These are phyloP conservation scores for Oxytorus armatus DNA, from an alignment of 2,888 invertebrate species.

Conservation along the genomic window DNA sequence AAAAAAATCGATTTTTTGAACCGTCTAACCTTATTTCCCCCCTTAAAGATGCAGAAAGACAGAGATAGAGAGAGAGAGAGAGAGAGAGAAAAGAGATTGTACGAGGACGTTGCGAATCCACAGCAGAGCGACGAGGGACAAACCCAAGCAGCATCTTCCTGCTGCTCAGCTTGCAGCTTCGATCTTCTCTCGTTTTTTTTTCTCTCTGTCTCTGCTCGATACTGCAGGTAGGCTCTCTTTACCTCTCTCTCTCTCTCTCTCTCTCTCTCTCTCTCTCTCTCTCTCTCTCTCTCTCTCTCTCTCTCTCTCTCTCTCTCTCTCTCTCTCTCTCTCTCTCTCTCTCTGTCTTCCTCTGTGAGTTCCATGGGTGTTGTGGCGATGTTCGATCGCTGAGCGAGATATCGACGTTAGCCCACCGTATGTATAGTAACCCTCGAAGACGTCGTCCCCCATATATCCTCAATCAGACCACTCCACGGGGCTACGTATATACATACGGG, in stretches of 20 bases:
- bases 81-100: slow-evolving; percentile 25
- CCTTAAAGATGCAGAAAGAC: too few species aligned
- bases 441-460: slow-evolving; percentile 64
- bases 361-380: slow-evolving; percentile 61
- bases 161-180: slow-evolving; percentile 24
- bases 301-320: slow-evolving; percentile 15
- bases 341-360: slow-evolving; percentile 5
- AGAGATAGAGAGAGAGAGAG: too few species aligned
- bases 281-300: slow-evolving; percentile 8
- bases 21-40: too few species aligned
- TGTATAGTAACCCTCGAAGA: slow-evolving; percentile 55
- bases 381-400: slow-evolving; percentile 66
- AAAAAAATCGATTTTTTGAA: too few species aligned
- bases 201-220: slow-evolving; percentile 9
- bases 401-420: slow-evolving; percentile 64
- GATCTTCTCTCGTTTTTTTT: slow-evolving; percentile 36
- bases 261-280: slow-evolving; percentile 13
- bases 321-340: background rate
- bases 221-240: background rate
- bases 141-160: slow-evolving; percentile 50
- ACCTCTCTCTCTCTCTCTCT: slow-evolving; percentile 6
- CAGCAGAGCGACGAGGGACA: slow-evolving; percentile 46
- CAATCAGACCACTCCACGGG: slow-evolving; percentile 66
- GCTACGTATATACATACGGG: background rate
- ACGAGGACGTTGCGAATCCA: slow-evolving; percentile 47